These are phyloP conservation scores for Nyctalus aviator DNA, from an alignment of 2,797 vertebrate species.

Conservation along the genomic window DNA sequence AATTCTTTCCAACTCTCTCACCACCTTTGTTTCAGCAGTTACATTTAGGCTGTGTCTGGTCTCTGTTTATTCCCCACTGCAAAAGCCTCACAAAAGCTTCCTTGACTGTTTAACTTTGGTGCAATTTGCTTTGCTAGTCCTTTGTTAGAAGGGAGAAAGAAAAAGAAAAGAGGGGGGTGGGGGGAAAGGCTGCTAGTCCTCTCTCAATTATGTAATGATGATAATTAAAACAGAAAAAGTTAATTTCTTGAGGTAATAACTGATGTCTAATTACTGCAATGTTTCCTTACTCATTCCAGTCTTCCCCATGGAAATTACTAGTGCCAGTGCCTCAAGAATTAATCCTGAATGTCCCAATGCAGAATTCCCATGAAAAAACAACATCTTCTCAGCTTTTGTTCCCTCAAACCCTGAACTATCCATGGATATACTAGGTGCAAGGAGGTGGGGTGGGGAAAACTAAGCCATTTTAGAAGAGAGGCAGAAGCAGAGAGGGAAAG, in stretches of 20 bases:
- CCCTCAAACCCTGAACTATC: not conserved
- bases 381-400: not conserved
- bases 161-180: not conserved
- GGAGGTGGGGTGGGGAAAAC: accelerated
- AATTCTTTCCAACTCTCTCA: not conserved
- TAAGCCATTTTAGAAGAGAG: not conserved
- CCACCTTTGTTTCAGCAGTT: not conserved
- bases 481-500: not conserved
- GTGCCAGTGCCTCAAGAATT: not conserved
- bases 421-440: not conserved
- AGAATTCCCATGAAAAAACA: not conserved
- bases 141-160: not conserved
- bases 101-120: not conserved
- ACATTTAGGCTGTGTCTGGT: not conserved
- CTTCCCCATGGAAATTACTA: not conserved
- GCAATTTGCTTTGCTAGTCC: not conserved
- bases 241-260: not conserved
- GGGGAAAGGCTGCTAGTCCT: not conserved
- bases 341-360: not conserved
- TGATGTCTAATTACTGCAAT: not conserved
- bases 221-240: not conserved
- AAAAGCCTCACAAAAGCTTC: not conserved
- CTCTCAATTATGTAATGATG: not conserved
- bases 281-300: not conserved
- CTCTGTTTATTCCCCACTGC: not conserved